These are phyloP conservation scores for Helogale parvula DNA, from an alignment of 2,113 vertebrate genomes.

Conservation along the genomic window DNA sequence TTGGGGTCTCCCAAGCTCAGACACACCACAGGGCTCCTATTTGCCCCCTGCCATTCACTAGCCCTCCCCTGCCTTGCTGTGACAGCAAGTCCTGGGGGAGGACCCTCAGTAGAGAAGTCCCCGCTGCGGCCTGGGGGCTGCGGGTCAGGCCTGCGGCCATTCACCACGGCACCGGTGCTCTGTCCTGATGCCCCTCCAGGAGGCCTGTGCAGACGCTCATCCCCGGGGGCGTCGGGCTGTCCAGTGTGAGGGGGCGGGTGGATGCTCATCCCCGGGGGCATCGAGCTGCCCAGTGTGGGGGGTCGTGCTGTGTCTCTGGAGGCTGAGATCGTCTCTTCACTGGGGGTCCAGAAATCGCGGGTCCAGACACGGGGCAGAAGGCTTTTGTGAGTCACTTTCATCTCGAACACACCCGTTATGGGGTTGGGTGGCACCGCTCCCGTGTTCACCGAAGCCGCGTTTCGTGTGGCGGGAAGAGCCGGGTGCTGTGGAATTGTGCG, in stretches of 20 bases:
- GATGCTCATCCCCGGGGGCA: not conserved
- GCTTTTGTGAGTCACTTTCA: not conserved
- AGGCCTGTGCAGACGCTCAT: accelerated
- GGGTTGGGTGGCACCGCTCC: accelerated
- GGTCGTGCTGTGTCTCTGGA: accelerated
- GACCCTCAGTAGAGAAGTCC: not conserved
- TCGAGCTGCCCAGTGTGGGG: accelerated
- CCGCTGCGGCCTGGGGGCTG: not conserved
- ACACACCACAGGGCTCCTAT: too few relatives aligned
- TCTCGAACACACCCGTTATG: accelerated
- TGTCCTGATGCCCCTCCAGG: accelerated
- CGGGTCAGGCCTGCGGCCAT: accelerated
- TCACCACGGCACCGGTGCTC: too few relatives aligned
- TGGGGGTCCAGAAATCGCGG: not conserved
- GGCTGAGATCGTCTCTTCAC: not conserved
- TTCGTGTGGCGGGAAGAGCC: accelerated
- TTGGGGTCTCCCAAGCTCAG: not conserved
- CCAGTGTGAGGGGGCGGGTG: too few relatives aligned
- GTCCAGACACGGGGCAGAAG: not conserved
- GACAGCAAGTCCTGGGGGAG: accelerated
- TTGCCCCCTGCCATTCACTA: accelerated
- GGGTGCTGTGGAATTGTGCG: accelerated
- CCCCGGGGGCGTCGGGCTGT: too few relatives aligned
- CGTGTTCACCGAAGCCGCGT: not conserved
- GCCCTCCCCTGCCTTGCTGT: accelerated